Conservation (phyloP, 2,113 vertebrate species). For the Osmerus mordax region DNA sequence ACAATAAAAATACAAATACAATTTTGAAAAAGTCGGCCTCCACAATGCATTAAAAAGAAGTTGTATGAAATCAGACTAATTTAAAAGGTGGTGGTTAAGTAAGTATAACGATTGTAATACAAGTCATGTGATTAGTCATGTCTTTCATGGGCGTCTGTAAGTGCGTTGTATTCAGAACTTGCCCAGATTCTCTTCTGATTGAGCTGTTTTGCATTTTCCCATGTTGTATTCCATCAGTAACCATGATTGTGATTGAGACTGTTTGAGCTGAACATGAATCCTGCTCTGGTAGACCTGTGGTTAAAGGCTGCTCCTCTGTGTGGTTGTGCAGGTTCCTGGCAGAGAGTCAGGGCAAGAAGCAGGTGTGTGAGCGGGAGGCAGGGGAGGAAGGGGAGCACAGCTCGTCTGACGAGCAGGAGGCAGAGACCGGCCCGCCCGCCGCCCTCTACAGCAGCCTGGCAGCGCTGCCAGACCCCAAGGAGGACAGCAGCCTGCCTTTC, state of each 20-base stretch:
- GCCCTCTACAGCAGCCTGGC: constrained; percentile 70
- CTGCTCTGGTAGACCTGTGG: too few relatives aligned
- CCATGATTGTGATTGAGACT: too few relatives aligned
- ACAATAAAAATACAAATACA: constrained; percentile 63
- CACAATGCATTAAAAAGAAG: constrained; percentile 61
- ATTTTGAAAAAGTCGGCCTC: constrained; percentile 61
- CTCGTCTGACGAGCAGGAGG: constrained; percentile 68
- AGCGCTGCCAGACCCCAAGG: constrained; percentile 8
- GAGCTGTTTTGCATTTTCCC: too few relatives aligned
- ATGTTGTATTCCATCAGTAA: too few relatives aligned
- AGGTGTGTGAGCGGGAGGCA: constrained; percentile 75
- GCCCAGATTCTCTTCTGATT: not conserved
- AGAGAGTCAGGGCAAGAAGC: constrained; percentile 82
- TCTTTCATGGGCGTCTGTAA: constrained; percentile 4
- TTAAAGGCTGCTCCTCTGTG: constrained; percentile 33
- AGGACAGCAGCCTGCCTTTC: too few relatives aligned
- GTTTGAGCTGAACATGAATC: too few relatives aligned
- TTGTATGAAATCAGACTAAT: constrained; percentile 64
- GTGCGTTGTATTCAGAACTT: not conserved
- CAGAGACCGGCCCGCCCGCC: constrained; percentile 61
- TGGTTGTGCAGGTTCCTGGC: constrained; percentile 82
- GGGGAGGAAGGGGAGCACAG: constrained; percentile 71
- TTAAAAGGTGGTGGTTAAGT: constrained; percentile 60
- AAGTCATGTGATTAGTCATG: constrained; percentile 31
- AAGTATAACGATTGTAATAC: constrained; percentile 48